These are phyloP conservation scores for Canis aureus DNA, from an alignment of 2,113 vertebrate species.

Conservation along the genomic window DNA sequence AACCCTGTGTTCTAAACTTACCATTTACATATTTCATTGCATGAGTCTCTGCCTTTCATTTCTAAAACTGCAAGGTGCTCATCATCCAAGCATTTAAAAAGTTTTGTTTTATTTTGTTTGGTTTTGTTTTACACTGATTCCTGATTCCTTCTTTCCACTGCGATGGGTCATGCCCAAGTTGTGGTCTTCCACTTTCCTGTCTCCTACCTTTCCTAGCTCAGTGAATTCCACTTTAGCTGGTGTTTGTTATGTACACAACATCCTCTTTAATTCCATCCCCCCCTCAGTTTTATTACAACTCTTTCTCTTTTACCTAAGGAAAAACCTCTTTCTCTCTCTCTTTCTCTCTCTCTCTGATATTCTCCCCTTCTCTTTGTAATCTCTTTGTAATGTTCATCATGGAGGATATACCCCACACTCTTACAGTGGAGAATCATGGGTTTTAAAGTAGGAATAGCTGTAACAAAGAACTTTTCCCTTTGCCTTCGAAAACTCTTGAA, in stretches of 20 bases:
- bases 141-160: neutral
- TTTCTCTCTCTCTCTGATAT: neutral
- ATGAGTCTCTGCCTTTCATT: neutral
- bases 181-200: neutral
- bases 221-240: neutral
- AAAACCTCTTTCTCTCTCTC: neutral
- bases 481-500: slow-evolving; percentile 3
- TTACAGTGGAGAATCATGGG: neutral
- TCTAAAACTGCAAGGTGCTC: neutral
- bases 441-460: slow-evolving; percentile 36
- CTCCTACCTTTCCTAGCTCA: neutral
- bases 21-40: neutral
- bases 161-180: neutral
- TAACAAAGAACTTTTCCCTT: neutral
- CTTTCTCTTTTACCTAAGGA: neutral
- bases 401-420: neutral
- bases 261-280: neutral
- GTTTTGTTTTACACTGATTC: neutral
- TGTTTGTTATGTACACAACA: neutral
- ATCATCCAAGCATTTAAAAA: neutral
- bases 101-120: neutral
- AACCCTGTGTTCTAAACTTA: neutral
- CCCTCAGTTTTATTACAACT: neutral
- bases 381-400: neutral
- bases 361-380: neutral